Conservation (phyloP, 2,888 invertebrate genomes). For the Monoplex corrugatus region DNA sequence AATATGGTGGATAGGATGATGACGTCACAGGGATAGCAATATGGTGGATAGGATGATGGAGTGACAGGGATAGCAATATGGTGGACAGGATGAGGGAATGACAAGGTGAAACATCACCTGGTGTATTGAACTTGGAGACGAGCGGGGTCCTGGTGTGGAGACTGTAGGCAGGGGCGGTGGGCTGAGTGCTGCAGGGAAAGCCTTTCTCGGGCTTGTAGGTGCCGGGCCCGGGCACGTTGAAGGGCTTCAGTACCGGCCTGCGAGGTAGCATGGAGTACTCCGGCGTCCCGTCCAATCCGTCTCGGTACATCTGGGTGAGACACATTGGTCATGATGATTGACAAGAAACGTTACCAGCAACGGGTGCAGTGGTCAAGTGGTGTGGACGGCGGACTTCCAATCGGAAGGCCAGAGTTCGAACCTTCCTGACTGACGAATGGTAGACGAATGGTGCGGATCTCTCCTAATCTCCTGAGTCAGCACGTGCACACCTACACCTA, state of each 20-base stretch:
- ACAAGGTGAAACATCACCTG: conserved; percentile 78
- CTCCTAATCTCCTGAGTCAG: too few species aligned
- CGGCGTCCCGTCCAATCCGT: conserved; percentile 78
- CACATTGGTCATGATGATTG: background rate
- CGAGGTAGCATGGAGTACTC: conserved; percentile 78
- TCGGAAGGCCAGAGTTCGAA: too few species aligned
- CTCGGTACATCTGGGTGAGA: conserved; percentile 61
- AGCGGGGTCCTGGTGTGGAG: conserved; percentile 77
- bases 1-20: too few species aligned
- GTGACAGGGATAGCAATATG: too few species aligned
- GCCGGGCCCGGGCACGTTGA: conserved; percentile 80
- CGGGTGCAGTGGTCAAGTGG: background rate
- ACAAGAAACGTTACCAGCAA: background rate
- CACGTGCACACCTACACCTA: too few species aligned
- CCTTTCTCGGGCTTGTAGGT: conserved; percentile 76
- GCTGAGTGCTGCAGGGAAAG: background rate
- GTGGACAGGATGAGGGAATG: too few species aligned
- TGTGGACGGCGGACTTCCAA: too few species aligned
- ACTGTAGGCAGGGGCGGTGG: conserved; percentile 76
- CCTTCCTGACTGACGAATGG: too few species aligned
- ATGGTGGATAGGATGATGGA: too few species aligned
- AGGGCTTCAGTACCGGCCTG: conserved; percentile 65
- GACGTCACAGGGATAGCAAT: too few species aligned
- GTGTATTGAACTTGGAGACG: conserved; percentile 73
- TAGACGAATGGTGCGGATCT: too few species aligned